Evolutionary conservation across 2,797 vertebrate species (phyloP).

Genomic region (Cetoscarus ocellatus): DNA sequence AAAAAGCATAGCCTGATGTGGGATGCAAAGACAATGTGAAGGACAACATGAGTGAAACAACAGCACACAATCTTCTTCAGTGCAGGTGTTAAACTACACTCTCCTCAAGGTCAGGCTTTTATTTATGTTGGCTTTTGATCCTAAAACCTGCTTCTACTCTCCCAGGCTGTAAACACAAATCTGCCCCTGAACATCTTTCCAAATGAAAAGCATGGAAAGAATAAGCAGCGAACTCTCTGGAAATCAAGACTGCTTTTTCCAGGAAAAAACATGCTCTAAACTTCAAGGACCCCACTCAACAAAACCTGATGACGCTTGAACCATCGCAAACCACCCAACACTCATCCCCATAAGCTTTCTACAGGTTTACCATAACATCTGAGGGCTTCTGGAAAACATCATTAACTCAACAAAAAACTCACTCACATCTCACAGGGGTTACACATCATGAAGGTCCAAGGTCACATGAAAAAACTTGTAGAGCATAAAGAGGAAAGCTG

Average conservation of each 20-base stretch:
- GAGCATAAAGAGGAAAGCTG: slow-evolving; percentile 7
- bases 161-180: slow-evolving; percentile 3
- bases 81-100: slow-evolving; percentile 23
- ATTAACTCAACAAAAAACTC: slow-evolving; percentile 29
- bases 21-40: background rate
- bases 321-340: background rate
- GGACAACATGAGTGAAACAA: background rate
- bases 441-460: slow-evolving; percentile 55
- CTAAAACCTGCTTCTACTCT: background rate
- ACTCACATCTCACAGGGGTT: slow-evolving; percentile 19
- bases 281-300: slow-evolving; percentile 40
- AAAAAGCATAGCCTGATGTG: background rate
- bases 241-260: background rate
- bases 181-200: background rate
- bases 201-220: slow-evolving; percentile 16
- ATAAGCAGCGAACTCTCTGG: background rate
- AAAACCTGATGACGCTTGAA: slow-evolving; percentile 31
- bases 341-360: slow-evolving; percentile 13
- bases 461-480: slow-evolving; percentile 41
- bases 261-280: background rate
- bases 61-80: background rate
- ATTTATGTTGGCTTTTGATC: background rate
- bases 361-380: slow-evolving; percentile 39
- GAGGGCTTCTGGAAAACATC: slow-evolving; percentile 51
- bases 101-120: slow-evolving; percentile 14